Conservation (phyloP, 2,888 invertebrate species). For the Teinopalpus imperialis region DNA sequence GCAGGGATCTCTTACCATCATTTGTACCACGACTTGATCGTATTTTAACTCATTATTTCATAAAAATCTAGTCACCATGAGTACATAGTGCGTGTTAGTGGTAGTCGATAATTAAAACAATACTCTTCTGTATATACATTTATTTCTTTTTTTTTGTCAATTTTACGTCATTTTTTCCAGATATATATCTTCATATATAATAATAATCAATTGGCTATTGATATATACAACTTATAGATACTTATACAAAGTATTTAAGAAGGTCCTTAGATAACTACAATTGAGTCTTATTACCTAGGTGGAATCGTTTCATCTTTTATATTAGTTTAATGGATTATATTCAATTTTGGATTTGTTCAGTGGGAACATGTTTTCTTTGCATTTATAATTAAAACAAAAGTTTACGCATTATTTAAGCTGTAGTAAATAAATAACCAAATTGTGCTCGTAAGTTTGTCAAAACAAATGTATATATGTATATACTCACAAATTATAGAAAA, state of each 20-base stretch:
- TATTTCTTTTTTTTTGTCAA: conserved; percentile 59
- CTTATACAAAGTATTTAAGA: conserved; percentile 52
- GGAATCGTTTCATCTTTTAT: conserved; percentile 62
- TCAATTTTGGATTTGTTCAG: conserved; percentile 5
- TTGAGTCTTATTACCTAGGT: conserved; percentile 73
- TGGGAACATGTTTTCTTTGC: conserved; percentile 27
- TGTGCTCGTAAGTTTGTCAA: too few relatives aligned
- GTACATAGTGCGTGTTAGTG: too few relatives aligned
- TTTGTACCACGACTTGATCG: too few relatives aligned
- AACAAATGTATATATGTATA: too few relatives aligned
- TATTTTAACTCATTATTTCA: too few relatives aligned
- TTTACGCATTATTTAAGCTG: too few relatives aligned
- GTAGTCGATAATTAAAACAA: too few relatives aligned
- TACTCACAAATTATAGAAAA: too few relatives aligned
- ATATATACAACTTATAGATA: conserved; percentile 77
- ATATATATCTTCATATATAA: conserved; percentile 70
- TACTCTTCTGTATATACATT: conserved; percentile 58
- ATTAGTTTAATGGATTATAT: conserved; percentile 30
- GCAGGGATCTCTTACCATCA: too few relatives aligned
- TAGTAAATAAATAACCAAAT: too few relatives aligned
- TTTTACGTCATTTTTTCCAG: conserved; percentile 51
- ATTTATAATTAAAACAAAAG: too few relatives aligned
- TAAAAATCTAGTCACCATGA: too few relatives aligned
- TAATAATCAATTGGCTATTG: conserved; percentile 64
- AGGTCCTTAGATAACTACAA: conserved; percentile 69